Conservation (phyloP, 2,113 vertebrate genomes). For the Parus major region DNA sequence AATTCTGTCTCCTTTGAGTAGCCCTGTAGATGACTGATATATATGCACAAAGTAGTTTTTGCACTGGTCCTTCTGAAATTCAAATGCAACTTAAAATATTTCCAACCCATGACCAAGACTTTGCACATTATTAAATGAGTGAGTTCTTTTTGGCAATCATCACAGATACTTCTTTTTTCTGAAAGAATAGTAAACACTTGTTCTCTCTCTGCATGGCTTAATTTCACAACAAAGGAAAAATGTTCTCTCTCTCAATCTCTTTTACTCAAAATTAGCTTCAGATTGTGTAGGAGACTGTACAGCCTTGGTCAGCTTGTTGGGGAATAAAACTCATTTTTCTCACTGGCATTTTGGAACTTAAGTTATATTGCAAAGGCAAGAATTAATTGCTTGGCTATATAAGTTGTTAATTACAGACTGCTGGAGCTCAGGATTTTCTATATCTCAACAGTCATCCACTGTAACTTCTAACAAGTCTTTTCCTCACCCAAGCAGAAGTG, state of each 20-base stretch:
- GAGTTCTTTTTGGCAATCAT: slow-evolving; percentile 3
- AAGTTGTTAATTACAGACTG: background rate
- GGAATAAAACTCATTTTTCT: background rate
- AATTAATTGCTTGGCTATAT: background rate
- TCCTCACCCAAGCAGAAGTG: background rate
- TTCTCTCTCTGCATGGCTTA: slow-evolving; percentile 23
- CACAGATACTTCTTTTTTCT: slow-evolving; percentile 13
- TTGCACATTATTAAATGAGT: background rate
- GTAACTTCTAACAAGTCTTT: background rate
- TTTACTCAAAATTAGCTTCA: background rate
- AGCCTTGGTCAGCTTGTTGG: background rate
- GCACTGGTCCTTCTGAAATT: background rate
- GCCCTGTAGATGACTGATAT: background rate
- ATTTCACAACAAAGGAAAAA: slow-evolving; percentile 10
- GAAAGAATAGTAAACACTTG: slow-evolving; percentile 43
- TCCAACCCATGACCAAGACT: background rate
- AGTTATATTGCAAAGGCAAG: background rate
- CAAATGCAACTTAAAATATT: background rate
- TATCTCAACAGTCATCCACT: background rate
- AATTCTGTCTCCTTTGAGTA: background rate
- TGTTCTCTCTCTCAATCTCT: background rate
- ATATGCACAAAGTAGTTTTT: background rate
- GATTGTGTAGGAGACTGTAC: background rate
- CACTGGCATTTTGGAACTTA: background rate
- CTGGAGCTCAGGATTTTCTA: background rate